Evolutionary conservation across 2,888 invertebrate genomes (phyloP).

Genomic region (Apoda limacodes): DNA sequence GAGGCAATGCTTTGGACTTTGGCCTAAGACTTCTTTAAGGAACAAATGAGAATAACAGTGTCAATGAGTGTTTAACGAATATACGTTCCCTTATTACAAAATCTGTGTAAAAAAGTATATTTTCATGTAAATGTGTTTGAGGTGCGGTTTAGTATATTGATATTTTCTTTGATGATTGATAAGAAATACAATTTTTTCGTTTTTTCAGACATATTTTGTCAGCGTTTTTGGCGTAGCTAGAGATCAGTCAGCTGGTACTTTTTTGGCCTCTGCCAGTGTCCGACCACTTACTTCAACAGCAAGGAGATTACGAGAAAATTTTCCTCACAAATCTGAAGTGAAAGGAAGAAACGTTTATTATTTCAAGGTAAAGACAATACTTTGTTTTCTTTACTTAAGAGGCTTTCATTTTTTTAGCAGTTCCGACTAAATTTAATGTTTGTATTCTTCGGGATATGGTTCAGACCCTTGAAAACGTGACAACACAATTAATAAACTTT

Average conservation of each 20-base stretch:
- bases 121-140: neutral
- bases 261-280: slow-evolving; percentile 44
- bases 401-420: too few relatives aligned
- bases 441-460: too few relatives aligned
- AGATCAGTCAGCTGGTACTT: slow-evolving; percentile 44
- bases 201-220: slow-evolving; percentile 47
- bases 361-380: slow-evolving; percentile 57
- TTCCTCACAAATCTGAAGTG: slow-evolving; percentile 39
- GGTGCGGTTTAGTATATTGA: slow-evolving; percentile 12
- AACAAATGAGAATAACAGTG: too few relatives aligned
- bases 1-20: too few relatives aligned
- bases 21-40: too few relatives aligned
- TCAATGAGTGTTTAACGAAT: too few relatives aligned
- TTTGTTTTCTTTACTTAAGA: too few relatives aligned
- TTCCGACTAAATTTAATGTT: too few relatives aligned
- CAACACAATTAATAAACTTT: too few relatives aligned
- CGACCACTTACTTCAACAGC: slow-evolving; percentile 47
- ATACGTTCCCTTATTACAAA: too few relatives aligned
- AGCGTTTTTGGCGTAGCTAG: slow-evolving; percentile 48
- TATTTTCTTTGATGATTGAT: slow-evolving; percentile 13
- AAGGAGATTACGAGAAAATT: slow-evolving; percentile 46
- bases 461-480: too few relatives aligned
- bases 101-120: too few relatives aligned
- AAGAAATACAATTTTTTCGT: slow-evolving; percentile 6
- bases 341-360: slow-evolving; percentile 46